Conservation (phyloP, 2,888 invertebrate genomes). For the Clivina fossor region DNA sequence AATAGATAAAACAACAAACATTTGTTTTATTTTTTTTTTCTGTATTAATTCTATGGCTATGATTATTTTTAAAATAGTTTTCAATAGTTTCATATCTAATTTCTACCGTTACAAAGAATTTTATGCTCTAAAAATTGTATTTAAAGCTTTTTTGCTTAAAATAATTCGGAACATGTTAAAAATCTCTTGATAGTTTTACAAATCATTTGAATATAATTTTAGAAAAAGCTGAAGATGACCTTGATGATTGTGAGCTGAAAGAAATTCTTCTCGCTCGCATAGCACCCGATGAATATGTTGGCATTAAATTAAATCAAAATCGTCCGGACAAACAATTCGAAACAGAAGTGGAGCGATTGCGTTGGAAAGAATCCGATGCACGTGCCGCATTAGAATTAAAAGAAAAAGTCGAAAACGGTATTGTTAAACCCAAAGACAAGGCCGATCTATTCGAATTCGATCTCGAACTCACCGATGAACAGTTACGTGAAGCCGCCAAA, state of each 20-base stretch:
- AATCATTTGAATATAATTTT: slow-evolving; percentile 34
- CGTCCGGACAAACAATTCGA: slow-evolving; percentile 60
- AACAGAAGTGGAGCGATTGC: slow-evolving; percentile 60
- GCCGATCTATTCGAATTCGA: slow-evolving; percentile 34
- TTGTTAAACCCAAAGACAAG: slow-evolving; percentile 36
- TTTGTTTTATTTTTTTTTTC: no score
- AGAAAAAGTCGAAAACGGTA: slow-evolving; percentile 49
- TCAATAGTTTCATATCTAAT: no score
- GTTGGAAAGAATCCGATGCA: slow-evolving; percentile 68
- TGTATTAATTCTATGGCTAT: no score
- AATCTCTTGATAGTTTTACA: background rate
- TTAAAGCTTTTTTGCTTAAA: no score
- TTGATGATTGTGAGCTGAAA: slow-evolving; percentile 41
- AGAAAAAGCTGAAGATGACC: slow-evolving; percentile 45
- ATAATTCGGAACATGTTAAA: no score
- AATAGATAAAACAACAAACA: no score
- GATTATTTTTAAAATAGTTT: no score
- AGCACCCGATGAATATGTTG: slow-evolving; percentile 64
- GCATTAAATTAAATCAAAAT: slow-evolving; percentile 65
- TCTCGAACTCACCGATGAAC: slow-evolving; percentile 62
- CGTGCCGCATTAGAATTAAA: slow-evolving; percentile 65
- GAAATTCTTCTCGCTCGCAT: slow-evolving; percentile 65
- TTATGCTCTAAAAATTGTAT: no score
- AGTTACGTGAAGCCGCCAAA: slow-evolving; percentile 57
- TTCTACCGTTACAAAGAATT: no score